Percentiles rank a stretch among this genome's conserved stretches.
Evolutionary conservation across 2,797 vertebrate species (phyloP).

Genomic region (Petrocephalus schoutedeni): DNA sequence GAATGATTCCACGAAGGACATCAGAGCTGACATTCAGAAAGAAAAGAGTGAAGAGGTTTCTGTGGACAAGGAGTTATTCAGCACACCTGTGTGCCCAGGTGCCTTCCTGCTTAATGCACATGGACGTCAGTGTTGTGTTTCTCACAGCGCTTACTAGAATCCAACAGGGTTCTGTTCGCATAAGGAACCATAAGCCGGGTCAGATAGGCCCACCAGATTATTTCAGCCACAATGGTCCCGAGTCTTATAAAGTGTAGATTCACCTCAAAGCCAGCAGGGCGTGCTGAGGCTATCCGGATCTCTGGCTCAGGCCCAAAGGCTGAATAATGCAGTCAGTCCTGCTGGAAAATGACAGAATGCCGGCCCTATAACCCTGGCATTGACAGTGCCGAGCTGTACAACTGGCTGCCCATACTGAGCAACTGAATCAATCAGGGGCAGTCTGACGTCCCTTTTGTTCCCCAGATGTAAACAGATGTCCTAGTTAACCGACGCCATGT

Average conservation of each 20-base stretch:
- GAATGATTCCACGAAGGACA: slow-evolving; percentile 3
- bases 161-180: neutral
- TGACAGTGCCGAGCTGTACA: slow-evolving; percentile 30
- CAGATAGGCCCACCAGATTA: neutral
- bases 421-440: slow-evolving; percentile 48
- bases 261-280: slow-evolving; percentile 22
- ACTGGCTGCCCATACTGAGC: slow-evolving; percentile 37
- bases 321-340: slow-evolving; percentile 15
- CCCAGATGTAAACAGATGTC: slow-evolving; percentile 53
- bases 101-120: neutral
- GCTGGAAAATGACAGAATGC: slow-evolving; percentile 36
- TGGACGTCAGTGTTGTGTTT: neutral
- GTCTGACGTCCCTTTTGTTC: slow-evolving; percentile 51
- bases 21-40: neutral
- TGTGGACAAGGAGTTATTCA: neutral
- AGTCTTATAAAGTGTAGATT: slow-evolving; percentile 5
- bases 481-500: slow-evolving; percentile 36
- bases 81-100: neutral
- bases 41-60: neutral
- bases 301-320: slow-evolving; percentile 29
- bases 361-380: slow-evolving; percentile 25
- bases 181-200: slow-evolving; percentile 1
- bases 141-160: slow-evolving; percentile 8
- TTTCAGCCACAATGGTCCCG: neutral
- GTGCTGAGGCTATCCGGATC: slow-evolving; percentile 36